Conservation (phyloP, 2,888 invertebrate genomes). For the Herminia tarsipennalis region DNA sequence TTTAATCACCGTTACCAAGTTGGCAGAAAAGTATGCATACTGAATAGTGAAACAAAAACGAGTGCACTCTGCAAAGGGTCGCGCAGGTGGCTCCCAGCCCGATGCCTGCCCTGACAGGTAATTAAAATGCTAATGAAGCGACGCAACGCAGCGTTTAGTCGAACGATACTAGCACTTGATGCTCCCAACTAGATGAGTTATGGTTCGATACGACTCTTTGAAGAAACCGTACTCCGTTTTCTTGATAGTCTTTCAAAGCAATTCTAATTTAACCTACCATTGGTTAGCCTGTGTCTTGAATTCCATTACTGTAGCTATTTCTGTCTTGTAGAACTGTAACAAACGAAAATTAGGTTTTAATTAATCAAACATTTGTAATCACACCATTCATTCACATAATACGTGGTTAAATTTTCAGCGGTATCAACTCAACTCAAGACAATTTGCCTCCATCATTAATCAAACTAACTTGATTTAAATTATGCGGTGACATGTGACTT, state of each 20-base stretch:
- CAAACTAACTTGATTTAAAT: constrained; percentile 62
- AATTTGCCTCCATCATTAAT: constrained; percentile 56
- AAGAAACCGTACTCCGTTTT: constrained; percentile 13
- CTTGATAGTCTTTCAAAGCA: not conserved
- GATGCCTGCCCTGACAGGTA: constrained; percentile 67
- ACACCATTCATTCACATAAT: constrained; percentile 1
- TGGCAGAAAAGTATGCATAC: constrained; percentile 56
- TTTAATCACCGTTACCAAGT: constrained; percentile 16
- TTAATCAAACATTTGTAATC: not conserved
- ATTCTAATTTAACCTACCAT: not conserved
- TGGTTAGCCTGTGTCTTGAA: not conserved
- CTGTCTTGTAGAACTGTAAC: not conserved
- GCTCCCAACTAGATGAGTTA: constrained; percentile 17
- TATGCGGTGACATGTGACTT: constrained; percentile 51
- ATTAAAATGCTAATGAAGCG: constrained; percentile 81
- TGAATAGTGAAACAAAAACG: constrained; percentile 51
- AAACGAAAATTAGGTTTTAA: not conserved
- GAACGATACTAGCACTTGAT: constrained; percentile 19
- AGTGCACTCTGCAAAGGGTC: constrained; percentile 39
- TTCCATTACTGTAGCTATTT: not conserved
- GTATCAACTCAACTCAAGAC: constrained; percentile 33
- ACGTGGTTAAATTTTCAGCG: constrained; percentile 9
- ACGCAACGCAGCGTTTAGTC: constrained; percentile 39
- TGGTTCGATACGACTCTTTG: not conserved
- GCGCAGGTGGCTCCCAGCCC: constrained; percentile 54